Percentiles rank a stretch among this genome's conserved stretches.
Conservation (phyloP, 2,113 vertebrate genomes). For the Embiotoca jacksoni region DNA sequence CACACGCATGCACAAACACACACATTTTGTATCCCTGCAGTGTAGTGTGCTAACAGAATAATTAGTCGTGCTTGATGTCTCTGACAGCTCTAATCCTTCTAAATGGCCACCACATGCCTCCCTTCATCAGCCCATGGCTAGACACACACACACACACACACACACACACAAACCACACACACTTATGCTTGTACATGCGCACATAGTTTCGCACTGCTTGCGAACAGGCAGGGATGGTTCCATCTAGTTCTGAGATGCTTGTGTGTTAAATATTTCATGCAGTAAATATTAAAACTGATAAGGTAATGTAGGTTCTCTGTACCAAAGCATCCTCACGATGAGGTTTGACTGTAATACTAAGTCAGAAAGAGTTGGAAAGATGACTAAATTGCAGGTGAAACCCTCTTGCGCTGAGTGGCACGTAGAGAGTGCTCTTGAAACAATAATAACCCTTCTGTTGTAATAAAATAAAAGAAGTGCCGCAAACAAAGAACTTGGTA, state of each 20-base stretch:
- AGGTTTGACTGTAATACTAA: not conserved
- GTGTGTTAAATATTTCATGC: constrained; percentile 2
- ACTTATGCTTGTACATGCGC: not conserved
- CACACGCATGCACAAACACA: constrained; percentile 13
- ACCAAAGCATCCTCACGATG: not conserved
- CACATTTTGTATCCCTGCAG: constrained; percentile 56
- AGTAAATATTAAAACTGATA: constrained; percentile 8
- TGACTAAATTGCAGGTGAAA: not conserved
- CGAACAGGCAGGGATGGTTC: constrained; percentile 16
- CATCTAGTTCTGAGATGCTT: constrained; percentile 30
- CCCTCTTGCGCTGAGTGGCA: no score
- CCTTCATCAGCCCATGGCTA: constrained; percentile 76
- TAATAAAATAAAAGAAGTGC: no score
- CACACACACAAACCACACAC: constrained; percentile 34
- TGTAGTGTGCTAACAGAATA: constrained; percentile 78
- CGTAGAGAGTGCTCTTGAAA: no score
- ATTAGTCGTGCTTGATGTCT: constrained; percentile 83
- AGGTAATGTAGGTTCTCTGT: not conserved
- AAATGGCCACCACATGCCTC: constrained; percentile 86
- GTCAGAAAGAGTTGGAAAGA: not conserved
- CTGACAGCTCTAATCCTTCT: constrained; percentile 87
- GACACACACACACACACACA: constrained; percentile 49
- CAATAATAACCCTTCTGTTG: no score
- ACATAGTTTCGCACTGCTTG: not conserved
- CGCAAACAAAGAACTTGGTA: no score